Evolutionary conservation across 1,140 invertebrate genomes (phyloP), one percentile per base, ranked within the genome.

Genomic region (Archegozetes longisetosus): DNA sequence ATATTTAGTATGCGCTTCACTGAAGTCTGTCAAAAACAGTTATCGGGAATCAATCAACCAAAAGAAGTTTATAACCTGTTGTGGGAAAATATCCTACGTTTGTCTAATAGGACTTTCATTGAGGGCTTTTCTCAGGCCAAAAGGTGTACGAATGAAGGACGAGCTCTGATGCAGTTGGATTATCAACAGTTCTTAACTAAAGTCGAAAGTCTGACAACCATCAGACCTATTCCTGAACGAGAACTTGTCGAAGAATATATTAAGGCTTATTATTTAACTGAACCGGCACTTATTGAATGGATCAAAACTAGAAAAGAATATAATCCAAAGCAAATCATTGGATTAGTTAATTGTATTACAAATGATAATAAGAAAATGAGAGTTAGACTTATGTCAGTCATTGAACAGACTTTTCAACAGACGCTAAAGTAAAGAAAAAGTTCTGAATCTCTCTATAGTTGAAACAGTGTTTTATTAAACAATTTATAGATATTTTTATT

Each of bases 161-260:
- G 94, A 61, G 94, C 89, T 0, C 71, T 98, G 2, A 98, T 98
- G 94, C 92, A 96, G 70, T 75, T 98, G 2, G 95, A 98, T 77
- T 97, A 92, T 71, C 88, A 91, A 24, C 93, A 98, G 70, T 82
- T 97, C 60, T 78, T 92, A 55, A 84, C 85, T 12, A 93, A 95
- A 68, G 77, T 96, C 32, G 90, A 95, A 70, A 82, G 83, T 67
- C 80, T 95, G 20, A 85, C 87, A 0, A 79, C 78, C 12, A 66
- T 66, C 55, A 75, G 75, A 70, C 90, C 89, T 17, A 79, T 95
- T 40, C n/a, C 52, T 12, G 84, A 89, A 68, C 81, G 82, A 66
- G 83, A 89, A 53, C 90, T 88, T 67, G 92, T 97, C 0, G 92
- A 97, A 73, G 79, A 79, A 25, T 98, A 94, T 69, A 86, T 98